Evolutionary conservation across 2,888 invertebrate genomes (phyloP), one percentile per base, ranked within the genome.

Genomic region (Acleris emargana): DNA sequence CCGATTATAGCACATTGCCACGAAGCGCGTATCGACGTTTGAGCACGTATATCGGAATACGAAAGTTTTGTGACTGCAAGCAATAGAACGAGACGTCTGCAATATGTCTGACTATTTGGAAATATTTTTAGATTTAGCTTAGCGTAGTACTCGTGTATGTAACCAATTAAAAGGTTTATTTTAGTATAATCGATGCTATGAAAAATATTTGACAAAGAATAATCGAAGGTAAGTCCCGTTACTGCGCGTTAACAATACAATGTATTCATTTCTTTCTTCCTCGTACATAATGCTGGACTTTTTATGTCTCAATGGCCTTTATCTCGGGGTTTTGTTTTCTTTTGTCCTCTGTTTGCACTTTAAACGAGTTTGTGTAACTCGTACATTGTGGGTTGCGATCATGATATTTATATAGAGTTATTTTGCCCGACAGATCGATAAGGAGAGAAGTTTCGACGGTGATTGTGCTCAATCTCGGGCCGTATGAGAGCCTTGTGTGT

Each of bases 81-180:
- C 85, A 64, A 64, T 64, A 64, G 87, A 87, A 82, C 82, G 83
- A 90, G 86, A 91, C 88, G 90, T 91, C 90, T 91, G 87, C 91
- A 91, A 93, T 91, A 93, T 93, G 93, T 93, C 93, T 87, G 93
- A 92, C 91, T 86, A 89, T 89, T 91, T 91, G 83, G 88, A 88
- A 91, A 91, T 92, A 92, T 91, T 90, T 91, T 91, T 91, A 92
- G 91, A 89, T 83, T 87, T 85, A 86, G 80, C 80, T 74, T 88
- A 74, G 66, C 52, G 51, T 61, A 61, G 58, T 73, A 83, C 79
- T 83, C 76, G 76, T 85, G 59, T 67, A 62, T 67, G 54, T 42
- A 83, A 79, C 81, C 83, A 82, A 78, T 81, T 77, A 69, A 74
- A 80, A 74, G 71, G 73, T 79, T 72, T 76, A 79, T 80, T 80